These are phyloP conservation scores for Halyomorpha halys DNA, from an alignment of 1,140 invertebrate genomes.

Conservation along the genomic window DNA sequence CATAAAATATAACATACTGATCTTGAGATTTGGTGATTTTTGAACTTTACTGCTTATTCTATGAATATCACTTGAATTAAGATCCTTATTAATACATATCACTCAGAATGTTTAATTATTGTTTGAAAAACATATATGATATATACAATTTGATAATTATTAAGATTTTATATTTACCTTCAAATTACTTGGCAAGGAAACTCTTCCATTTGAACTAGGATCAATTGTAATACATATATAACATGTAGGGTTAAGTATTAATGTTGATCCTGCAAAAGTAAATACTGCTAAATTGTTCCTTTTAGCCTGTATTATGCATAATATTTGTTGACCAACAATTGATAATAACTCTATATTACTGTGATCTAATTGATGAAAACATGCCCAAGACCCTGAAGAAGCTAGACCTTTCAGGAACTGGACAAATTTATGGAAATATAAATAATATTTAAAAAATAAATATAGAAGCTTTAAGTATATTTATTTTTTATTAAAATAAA, in stretches of 20 bases:
- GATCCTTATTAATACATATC: no score
- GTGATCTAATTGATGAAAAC: slow-evolving; percentile 92
- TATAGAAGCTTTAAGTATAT: no score
- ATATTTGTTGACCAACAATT: slow-evolving; percentile 71
- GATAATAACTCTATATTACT: slow-evolving; percentile 81
- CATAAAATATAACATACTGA: no score
- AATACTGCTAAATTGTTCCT: slow-evolving; percentile 57
- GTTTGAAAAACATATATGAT: no score
- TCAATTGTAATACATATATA: slow-evolving; percentile 92
- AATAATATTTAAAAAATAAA: no score
- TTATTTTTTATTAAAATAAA: neutral
- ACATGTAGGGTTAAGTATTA: slow-evolving; percentile 65
- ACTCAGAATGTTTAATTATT: no score
- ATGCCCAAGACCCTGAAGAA: slow-evolving; percentile 82
- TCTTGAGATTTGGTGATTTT: no score
- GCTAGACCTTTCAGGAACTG: slow-evolving; percentile 70
- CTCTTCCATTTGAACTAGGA: slow-evolving; percentile 77
- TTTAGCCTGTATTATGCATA: slow-evolving; percentile 70
- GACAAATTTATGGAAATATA: slow-evolving; percentile 33
- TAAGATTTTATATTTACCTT: slow-evolving; percentile 6
- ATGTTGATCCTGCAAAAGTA: slow-evolving; percentile 74
- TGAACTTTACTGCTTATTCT: no score
- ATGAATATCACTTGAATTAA: no score
- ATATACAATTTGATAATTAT: no score
- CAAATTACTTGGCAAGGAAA: slow-evolving; percentile 73